phyloP scores from a whole-genome alignment of 2,797 vertebrate genomes.

The Leuciscus waleckii region DNA sequence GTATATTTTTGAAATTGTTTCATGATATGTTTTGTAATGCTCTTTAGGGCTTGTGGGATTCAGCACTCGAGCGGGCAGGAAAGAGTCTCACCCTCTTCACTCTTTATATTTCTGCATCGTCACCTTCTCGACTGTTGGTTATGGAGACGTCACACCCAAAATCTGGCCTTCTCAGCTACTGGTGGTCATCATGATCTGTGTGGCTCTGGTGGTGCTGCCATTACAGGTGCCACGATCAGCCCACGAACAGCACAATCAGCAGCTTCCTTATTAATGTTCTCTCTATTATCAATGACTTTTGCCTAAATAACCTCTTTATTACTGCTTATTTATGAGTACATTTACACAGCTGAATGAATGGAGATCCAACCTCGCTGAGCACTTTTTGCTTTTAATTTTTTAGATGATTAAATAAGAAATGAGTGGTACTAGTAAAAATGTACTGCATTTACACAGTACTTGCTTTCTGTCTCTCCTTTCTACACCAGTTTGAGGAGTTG shows the following conservation, averaged over 20 bases:
- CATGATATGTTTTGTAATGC: neutral
- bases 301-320: too few relatives aligned
- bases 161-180: conserved; percentile 88
- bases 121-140: conserved; percentile 87
- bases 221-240: conserved; percentile 76
- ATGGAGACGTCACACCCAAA: conserved; percentile 84
- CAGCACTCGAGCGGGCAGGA: conserved; percentile 85
- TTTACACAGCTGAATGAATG: neutral
- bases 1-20: neutral
- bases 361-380: neutral
- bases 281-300: too few relatives aligned
- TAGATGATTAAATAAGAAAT: neutral
- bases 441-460: neutral
- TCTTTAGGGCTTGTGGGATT: conserved; percentile 79
- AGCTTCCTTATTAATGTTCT: neutral
- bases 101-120: conserved; percentile 88
- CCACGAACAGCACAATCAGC: neutral
- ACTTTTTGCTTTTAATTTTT: neutral
- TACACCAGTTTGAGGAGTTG: conserved; percentile 82
- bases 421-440: neutral
- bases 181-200: conserved; percentile 88
- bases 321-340: neutral
- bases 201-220: conserved; percentile 85
- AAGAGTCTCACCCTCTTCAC: conserved; percentile 81
- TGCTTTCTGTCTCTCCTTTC: neutral